A percentile compares a stretch with the other conserved stretches of the same genome.
These are phyloP conservation scores for Pterocles gutturalis DNA, from an alignment of 2,113 vertebrate genomes.

Conservation along the genomic window DNA sequence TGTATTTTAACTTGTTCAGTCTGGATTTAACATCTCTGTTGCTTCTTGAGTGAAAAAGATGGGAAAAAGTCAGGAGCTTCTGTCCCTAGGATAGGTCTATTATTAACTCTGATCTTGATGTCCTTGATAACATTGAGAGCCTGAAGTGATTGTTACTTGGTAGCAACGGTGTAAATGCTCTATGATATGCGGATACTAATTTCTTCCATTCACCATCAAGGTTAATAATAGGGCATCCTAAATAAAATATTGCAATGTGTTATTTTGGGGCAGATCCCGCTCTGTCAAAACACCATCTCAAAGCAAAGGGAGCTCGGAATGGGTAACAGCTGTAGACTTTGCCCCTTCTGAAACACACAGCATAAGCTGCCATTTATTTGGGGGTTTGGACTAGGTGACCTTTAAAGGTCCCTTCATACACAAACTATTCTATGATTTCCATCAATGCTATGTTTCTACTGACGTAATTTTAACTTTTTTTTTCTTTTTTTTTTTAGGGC, in stretches of 20 bases:
- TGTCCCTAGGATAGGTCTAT: background rate
- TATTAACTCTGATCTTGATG: constrained; percentile 26
- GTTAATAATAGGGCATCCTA: background rate
- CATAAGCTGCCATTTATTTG: background rate
- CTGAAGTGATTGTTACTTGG: background rate
- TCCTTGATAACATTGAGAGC: background rate
- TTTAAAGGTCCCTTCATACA: background rate
- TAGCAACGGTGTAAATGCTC: background rate
- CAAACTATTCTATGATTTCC: background rate
- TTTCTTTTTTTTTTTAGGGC: constrained; percentile 79
- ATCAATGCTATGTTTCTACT: background rate
- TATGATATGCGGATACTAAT: background rate
- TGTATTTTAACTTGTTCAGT: background rate
- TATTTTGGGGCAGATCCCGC: background rate
- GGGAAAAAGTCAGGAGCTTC: background rate
- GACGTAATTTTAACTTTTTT: background rate
- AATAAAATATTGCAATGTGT: background rate
- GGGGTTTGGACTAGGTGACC: background rate
- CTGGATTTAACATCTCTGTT: background rate
- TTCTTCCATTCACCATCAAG: constrained; percentile 1
- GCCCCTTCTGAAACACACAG: background rate
- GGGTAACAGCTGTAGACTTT: background rate
- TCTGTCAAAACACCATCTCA: background rate
- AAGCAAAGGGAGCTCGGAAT: background rate
- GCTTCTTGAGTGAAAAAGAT: background rate